Base-by-base conservation (phyloP, 2,888 invertebrate species). In the Dicyrtomina minuta region DNA sequence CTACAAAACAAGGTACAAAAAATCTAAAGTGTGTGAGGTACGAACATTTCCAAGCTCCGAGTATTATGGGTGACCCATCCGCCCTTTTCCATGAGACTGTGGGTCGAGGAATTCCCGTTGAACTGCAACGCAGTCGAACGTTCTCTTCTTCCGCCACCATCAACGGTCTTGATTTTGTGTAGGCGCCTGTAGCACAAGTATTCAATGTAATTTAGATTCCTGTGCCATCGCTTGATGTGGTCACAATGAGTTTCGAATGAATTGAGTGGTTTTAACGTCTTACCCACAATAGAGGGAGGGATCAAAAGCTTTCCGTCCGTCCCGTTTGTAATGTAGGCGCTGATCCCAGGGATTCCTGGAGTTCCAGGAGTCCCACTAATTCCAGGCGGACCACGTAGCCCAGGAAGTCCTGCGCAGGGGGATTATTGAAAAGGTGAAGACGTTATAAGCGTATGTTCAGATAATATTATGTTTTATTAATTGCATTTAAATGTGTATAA, bases 241-340 rank as follows among this genome's bases (percentile, higher is more conserved):
- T n/a, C n/a, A n/a, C n/a, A n/a, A n/a, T n/a, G n/a, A n/a, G n/a
- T n/a, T n/a, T n/a, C n/a, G n/a, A n/a, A n/a, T n/a, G n/a, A n/a
- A n/a, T n/a, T n/a, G n/a, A n/a, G n/a, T n/a, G n/a, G n/a, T n/a
- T n/a, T n/a, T n/a, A n/a, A n/a, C n/a, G n/a, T n/a, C n/a, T n/a
- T 81, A 88, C 90, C 88, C 69, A 90, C 88, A 80, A 94, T 92
- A 43, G 91, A 89, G 41, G 94, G 93, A n/a, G 93, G 90, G 79
- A 93, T 89, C 43, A 93, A 86, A 46, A 92, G 83, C 74, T 91
- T 86, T 56, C 86, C 85, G 53, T 79, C 80, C 3, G 81, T 80
- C 73, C 86, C 87, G 46, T 78, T 77, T 15, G 73, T 76, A 58
- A 86, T 88, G 86, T 90, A 93, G 1, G 92, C 89, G 68, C 88